phyloP scores from a whole-genome alignment of 2,113 vertebrate genomes.

The Vanacampus margaritifer region DNA sequence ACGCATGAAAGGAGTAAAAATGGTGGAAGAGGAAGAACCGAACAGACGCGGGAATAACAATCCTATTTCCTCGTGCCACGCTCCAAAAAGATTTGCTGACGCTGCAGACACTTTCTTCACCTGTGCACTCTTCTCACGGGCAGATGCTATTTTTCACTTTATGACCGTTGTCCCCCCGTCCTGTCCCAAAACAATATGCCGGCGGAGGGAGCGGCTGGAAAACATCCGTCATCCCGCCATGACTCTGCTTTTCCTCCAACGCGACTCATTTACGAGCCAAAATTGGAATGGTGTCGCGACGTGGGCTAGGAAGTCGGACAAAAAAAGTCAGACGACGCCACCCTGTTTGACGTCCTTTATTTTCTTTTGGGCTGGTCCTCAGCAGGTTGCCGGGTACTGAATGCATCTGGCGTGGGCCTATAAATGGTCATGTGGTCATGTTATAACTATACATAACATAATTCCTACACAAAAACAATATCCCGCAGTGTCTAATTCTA shows the following conservation, averaged over 20 bases:
- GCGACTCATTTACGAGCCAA: neutral
- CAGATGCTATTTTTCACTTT: constrained; percentile 1
- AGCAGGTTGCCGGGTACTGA: neutral
- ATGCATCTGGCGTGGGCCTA: no score
- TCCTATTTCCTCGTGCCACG: neutral
- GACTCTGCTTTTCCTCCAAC: neutral
- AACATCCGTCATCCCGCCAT: neutral
- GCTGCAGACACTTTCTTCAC: neutral
- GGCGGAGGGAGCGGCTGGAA: neutral
- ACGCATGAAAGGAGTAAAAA: neutral
- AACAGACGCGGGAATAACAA: neutral
- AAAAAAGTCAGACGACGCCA: neutral
- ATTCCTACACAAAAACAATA: no score
- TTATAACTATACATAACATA: no score
- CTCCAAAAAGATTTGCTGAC: neutral
- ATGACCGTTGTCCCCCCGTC: neutral
- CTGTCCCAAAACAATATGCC: neutral
- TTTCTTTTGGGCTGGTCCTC: neutral
- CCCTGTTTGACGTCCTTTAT: neutral
- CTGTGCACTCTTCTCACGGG: neutral
- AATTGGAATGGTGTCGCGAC: neutral
- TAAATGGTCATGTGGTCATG: no score
- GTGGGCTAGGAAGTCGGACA: neutral
- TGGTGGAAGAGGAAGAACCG: neutral
- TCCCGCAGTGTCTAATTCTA: no score